Percentiles rank a stretch among this genome's conserved stretches.
Conservation (phyloP, 2,888 invertebrate genomes). For the Herminia tarsipennalis region DNA sequence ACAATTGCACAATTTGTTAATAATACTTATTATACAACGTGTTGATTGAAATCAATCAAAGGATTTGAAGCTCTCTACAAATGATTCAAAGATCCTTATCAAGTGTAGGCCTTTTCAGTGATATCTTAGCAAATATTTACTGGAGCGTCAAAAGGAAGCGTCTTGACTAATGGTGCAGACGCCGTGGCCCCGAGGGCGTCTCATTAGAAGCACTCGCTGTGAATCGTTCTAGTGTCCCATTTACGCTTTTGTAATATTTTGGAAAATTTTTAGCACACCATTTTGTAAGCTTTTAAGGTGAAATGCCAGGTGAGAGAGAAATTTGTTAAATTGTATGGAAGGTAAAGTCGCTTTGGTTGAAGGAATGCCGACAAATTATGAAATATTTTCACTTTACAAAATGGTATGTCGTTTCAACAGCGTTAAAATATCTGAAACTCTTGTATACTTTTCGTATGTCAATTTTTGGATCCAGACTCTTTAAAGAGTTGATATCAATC, state of each 20-base stretch:
- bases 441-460: no score
- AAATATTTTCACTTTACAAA: not conserved
- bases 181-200: constrained; percentile 36
- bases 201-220: constrained; percentile 56
- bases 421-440: not conserved
- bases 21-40: constrained; percentile 22
- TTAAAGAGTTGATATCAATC: no score
- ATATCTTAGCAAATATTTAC: constrained; percentile 60
- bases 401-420: not conserved
- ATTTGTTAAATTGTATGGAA: constrained; percentile 1
- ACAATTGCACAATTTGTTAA: no score
- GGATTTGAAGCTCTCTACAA: constrained; percentile 18
- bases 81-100: constrained; percentile 12
- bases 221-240: constrained; percentile 38
- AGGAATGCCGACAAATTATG: not conserved
- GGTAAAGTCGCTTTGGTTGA: not conserved
- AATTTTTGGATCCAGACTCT: no score
- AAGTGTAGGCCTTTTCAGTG: constrained; percentile 19
- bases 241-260: constrained; percentile 30
- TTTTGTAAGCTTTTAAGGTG: constrained; percentile 15
- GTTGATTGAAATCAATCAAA: constrained; percentile 9
- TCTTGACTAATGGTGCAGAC: constrained; percentile 55
- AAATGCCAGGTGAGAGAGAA: constrained; percentile 1
- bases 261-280: constrained; percentile 21
- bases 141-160: constrained; percentile 58